A percentile compares a stretch with the other conserved stretches of the same genome.
These are phyloP conservation scores for Pherbina coryleti DNA, from an alignment of 2,888 invertebrate species.

Conservation along the genomic window DNA sequence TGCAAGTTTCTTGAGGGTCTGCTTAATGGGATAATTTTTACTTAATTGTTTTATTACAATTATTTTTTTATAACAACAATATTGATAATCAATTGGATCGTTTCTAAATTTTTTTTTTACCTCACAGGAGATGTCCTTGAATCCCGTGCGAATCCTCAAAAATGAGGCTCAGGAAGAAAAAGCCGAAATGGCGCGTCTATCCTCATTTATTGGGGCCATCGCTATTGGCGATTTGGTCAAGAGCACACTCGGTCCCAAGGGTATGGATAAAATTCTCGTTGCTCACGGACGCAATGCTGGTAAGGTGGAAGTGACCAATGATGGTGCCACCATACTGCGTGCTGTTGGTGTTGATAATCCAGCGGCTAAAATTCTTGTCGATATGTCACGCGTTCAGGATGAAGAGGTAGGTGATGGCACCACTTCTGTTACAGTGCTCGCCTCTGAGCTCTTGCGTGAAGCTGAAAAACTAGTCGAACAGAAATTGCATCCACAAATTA, in stretches of 20 bases:
- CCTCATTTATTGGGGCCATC: conserved; percentile 98
- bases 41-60: too few species aligned
- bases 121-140: conserved; percentile 81
- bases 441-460: conserved; percentile 93
- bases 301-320: conserved; percentile 96
- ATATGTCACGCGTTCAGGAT: conserved; percentile 98
- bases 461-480: conserved; percentile 94
- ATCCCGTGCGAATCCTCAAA: conserved; percentile 94
- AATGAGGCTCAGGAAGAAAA: conserved; percentile 98
- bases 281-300: conserved; percentile 84
- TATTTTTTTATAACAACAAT: too few species aligned
- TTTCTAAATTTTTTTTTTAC: too few species aligned
- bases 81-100: too few species aligned
- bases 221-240: conserved; percentile 99
- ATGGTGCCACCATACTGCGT: conserved; percentile 98
- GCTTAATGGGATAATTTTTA: not conserved
- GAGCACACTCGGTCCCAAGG: conserved; percentile 98
- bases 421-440: conserved; percentile 95
- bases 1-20: not conserved
- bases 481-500: conserved; percentile 98
- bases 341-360: conserved; percentile 98
- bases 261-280: conserved; percentile 95
- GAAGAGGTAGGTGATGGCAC: conserved; percentile 99
- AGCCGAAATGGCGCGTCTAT: conserved; percentile 95
- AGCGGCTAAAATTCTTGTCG: conserved; percentile 98